Conservation (phyloP, 2,888 invertebrate species). For the Heteropelma amictum region DNA sequence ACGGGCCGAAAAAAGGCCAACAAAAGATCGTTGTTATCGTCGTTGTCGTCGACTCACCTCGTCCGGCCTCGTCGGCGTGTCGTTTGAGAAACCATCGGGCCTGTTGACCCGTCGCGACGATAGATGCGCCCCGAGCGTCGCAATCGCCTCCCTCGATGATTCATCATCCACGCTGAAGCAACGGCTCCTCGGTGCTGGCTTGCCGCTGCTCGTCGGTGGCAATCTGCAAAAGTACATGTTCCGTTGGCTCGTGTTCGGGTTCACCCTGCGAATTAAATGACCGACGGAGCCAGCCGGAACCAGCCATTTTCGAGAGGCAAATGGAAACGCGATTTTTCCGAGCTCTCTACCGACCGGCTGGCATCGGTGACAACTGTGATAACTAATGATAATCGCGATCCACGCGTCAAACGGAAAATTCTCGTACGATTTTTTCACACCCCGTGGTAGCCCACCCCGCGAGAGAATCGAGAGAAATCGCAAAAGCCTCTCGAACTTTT, state of each 20-base stretch:
- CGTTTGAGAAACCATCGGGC: slow-evolving; percentile 54
- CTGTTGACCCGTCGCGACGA: slow-evolving; percentile 58
- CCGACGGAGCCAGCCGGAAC: not conserved
- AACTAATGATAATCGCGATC: too few relatives aligned
- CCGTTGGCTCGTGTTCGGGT: not conserved
- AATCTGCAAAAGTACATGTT: slow-evolving; percentile 57
- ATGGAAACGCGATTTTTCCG: too few relatives aligned
- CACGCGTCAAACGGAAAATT: too few relatives aligned
- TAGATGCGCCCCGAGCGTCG: slow-evolving; percentile 49
- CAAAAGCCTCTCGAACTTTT: too few relatives aligned
- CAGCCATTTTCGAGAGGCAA: too few relatives aligned
- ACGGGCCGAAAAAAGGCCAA: not conserved
- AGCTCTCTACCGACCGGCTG: too few relatives aligned
- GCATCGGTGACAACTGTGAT: too few relatives aligned
- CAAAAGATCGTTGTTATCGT: not conserved
- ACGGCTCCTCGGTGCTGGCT: slow-evolving; percentile 81
- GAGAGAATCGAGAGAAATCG: too few relatives aligned
- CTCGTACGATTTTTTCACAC: too few relatives aligned
- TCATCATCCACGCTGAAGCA: slow-evolving; percentile 89
- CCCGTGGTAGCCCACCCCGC: too few relatives aligned
- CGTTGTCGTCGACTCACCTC: slow-evolving; percentile 57
- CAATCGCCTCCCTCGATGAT: slow-evolving; percentile 63
- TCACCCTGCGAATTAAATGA: not conserved
- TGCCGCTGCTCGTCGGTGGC: slow-evolving; percentile 62
- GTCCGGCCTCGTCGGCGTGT: slow-evolving; percentile 57